Base-by-base conservation (phyloP, 2,888 invertebrate genomes). In the Chalcosyrphus nemorum region DNA sequence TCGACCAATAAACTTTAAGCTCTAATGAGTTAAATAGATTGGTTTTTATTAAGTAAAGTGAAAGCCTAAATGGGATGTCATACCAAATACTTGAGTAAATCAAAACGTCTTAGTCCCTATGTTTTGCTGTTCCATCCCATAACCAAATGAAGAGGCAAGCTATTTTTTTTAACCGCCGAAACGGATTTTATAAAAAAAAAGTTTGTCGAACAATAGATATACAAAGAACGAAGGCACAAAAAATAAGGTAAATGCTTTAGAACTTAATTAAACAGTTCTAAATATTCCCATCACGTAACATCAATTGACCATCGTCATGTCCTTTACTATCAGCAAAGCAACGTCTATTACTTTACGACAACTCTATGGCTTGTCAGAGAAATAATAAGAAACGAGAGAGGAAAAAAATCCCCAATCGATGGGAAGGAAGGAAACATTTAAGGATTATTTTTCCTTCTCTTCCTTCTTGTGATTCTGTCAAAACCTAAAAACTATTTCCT, bases 291-390 rank as follows among this genome's bases (percentile, higher is more conserved):
- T 68, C 74, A 63, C 52, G 61, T n/a, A 63, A 74, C 74, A 52
- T 59, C 80, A 80, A 75, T 80, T 84, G 80, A 84, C 84, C 80
- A 80, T 80, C 74, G 61, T 71, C 59, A 59, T 66, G 52, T 47
- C 41, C 47, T 52, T 35, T n/a, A 65, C 41, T 32, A 24, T 17
- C 45, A 43, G 7, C 6, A 19, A 24, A 32, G 17, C 61, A 32
- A 21, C 19, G 17, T 45, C 41, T 13, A 7, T 24, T 24, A 29
- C 32, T 27, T 21, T 2, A 7, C 38, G 11, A 45, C 7, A 4
- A 59, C 63, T n/a, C 19, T 61, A 65, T 9, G 47, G 65, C 38
- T 24, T 27, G 4, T 11, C 52, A 15, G 5, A 38, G 52, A 52
- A 29, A 52, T 32, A 24, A 43, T 52, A 61, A 17, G 35, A 47